These are phyloP conservation scores for Delphinapterus leucas DNA, from an alignment of 2,113 vertebrate species.

Conservation along the genomic window DNA sequence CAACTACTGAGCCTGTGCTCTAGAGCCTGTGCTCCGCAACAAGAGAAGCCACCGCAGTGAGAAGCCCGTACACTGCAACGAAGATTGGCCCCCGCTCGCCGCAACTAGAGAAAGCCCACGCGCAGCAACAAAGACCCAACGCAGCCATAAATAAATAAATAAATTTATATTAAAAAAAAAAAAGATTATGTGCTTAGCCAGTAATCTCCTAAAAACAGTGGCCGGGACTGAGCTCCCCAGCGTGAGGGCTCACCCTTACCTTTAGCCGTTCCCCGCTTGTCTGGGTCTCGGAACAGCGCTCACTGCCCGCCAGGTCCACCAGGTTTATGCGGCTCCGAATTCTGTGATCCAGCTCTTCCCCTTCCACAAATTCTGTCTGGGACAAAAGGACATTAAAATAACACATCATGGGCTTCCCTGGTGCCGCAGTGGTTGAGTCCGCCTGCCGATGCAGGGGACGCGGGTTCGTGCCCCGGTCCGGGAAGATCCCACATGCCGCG, in stretches of 20 bases:
- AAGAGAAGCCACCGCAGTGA: no score
- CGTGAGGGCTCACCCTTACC: conserved; percentile 58
- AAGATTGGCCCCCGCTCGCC: no score
- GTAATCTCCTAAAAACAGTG: not conserved
- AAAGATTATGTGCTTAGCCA: not conserved
- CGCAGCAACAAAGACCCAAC: no score
- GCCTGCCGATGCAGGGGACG: no score
- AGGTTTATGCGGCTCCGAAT: conserved; percentile 93
- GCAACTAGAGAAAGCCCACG: no score
- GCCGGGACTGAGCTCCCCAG: not conserved
- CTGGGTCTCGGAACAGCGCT: conserved; percentile 88
- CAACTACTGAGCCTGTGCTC: no score
- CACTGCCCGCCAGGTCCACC: conserved; percentile 95
- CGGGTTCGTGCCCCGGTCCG: no score
- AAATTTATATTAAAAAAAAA: no score
- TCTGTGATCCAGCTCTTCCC: conserved; percentile 91
- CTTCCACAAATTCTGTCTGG: conserved; percentile 91
- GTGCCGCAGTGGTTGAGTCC: no score
- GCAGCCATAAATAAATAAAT: no score
- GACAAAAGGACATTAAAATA: conserved; percentile 27
- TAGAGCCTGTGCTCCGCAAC: no score
- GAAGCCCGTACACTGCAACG: rapidly evolving
- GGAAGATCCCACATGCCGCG: no score
- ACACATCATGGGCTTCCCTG: not conserved
- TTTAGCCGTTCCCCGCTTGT: conserved; percentile 91